Percentiles rank a stretch among this genome's conserved stretches.
These are phyloP conservation scores for Caenorhabditis uteleia DNA, from an alignment of 2,888 invertebrate species.

Conservation along the genomic window DNA sequence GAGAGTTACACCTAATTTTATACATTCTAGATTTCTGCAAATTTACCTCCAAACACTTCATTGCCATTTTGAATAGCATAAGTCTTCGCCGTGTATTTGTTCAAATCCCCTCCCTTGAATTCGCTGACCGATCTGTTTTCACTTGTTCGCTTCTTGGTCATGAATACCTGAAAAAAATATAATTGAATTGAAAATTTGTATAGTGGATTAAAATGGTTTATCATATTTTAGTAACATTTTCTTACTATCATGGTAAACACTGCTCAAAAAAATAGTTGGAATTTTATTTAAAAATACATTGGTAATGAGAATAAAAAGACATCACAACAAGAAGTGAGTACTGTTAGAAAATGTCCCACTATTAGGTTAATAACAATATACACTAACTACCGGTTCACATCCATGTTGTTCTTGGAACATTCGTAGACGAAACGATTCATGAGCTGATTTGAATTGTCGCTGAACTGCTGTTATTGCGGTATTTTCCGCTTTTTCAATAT, in stretches of 20 bases:
- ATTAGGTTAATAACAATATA: no score
- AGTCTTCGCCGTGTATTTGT: constrained; percentile 68
- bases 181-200: no score
- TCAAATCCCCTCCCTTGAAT: constrained; percentile 67
- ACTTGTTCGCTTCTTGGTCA: constrained; percentile 67
- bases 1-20: no score
- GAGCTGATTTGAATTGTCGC: constrained; percentile 58
- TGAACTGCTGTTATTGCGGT: constrained; percentile 25
- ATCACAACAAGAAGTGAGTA: neutral
- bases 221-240: no score
- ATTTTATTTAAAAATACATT: no score
- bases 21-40: no score
- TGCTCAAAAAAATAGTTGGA: no score
- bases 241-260: no score
- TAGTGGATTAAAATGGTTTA: no score
- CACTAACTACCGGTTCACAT: constrained; percentile 53
- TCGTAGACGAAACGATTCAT: constrained; percentile 63
- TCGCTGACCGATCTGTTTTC: constrained; percentile 65
- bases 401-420: constrained; percentile 63
- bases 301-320: neutral
- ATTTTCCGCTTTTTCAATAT: constrained; percentile 32
- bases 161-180: constrained; percentile 63
- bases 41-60: constrained; percentile 68
- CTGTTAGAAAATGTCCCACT: no score
- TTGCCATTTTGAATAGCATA: constrained; percentile 68